Percentiles rank a stretch among this genome's conserved stretches.
Evolutionary conservation across 2,113 vertebrate species (phyloP).

Genomic region (Falcunculus frontatus): DNA sequence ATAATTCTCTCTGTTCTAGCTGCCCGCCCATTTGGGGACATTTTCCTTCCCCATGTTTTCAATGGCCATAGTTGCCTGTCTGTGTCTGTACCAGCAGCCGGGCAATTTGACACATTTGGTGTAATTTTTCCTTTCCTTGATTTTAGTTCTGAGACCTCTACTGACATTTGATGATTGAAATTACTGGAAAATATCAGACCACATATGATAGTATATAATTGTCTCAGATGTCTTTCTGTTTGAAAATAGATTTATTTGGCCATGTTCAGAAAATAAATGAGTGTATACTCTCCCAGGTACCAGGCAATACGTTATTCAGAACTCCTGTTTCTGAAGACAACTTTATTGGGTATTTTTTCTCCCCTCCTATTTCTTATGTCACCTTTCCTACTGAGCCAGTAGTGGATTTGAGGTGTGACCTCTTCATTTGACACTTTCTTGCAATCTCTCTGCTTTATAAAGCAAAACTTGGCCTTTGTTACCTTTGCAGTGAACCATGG

Average conservation of each 20-base stretch:
- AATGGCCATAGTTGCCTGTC: neutral
- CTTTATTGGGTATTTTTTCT: neutral
- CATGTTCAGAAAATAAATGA: neutral
- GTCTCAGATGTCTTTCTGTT: neutral
- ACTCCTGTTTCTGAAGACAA: neutral
- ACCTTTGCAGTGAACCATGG: neutral
- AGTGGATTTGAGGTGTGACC: neutral
- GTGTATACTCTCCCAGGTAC: neutral
- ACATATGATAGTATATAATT: neutral
- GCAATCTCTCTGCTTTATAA: neutral
- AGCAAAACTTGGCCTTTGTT: neutral
- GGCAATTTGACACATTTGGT: neutral
- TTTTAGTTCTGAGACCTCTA: neutral
- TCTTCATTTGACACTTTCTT: neutral
- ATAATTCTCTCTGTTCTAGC: neutral
- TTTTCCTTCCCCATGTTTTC: neutral
- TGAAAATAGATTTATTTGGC: neutral
- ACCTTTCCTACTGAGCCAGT: neutral
- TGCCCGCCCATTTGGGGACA: neutral
- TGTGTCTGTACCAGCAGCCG: neutral
- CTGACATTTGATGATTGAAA: neutral
- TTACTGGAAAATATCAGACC: neutral
- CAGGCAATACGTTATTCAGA: neutral
- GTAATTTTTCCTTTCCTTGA: neutral
- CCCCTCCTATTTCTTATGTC: neutral